Conservation (phyloP, 2,797 vertebrate genomes). For the Podarcis lilfordi region DNA sequence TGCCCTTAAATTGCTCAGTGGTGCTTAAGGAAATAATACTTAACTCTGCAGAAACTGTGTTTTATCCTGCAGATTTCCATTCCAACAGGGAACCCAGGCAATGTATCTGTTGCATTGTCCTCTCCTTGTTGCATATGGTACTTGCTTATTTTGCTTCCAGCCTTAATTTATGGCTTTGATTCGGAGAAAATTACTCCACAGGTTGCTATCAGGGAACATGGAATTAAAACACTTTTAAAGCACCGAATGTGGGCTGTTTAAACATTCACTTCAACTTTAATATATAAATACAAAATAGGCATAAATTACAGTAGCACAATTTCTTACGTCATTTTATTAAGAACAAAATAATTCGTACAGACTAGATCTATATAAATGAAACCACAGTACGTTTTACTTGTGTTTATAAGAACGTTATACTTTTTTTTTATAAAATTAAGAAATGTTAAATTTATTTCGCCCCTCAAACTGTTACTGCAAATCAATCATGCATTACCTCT, state of each 20-base stretch:
- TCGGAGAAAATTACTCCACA: not conserved
- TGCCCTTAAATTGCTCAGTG: conserved; percentile 31
- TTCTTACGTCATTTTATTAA: conserved; percentile 76
- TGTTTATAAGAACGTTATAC: conserved; percentile 75
- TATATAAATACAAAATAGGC: conserved; percentile 70
- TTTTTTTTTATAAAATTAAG: conserved; percentile 76
- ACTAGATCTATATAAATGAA: conserved; percentile 85
- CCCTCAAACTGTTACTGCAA: conserved; percentile 72
- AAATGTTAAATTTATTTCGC: conserved; percentile 51
- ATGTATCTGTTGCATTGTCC: not conserved
- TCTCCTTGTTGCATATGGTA: not conserved
- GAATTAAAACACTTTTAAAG: conserved; percentile 39
- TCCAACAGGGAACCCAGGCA: conserved; percentile 6
- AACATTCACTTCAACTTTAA: conserved; percentile 57
- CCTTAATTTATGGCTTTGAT: conserved; percentile 12
- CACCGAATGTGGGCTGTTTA: conserved; percentile 40
- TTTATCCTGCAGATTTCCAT: conserved; percentile 16
- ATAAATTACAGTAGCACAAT: conserved; percentile 67
- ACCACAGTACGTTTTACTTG: conserved; percentile 83
- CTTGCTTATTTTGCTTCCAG: not conserved
- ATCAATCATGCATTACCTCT: conserved; percentile 78
- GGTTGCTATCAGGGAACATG: not conserved
- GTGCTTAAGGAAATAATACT: conserved; percentile 26
- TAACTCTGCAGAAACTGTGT: conserved; percentile 19
- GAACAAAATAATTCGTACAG: conserved; percentile 79